These are phyloP conservation scores for Drosophila ogumai DNA, from an alignment of 1,140 invertebrate species.

Conservation along the genomic window DNA sequence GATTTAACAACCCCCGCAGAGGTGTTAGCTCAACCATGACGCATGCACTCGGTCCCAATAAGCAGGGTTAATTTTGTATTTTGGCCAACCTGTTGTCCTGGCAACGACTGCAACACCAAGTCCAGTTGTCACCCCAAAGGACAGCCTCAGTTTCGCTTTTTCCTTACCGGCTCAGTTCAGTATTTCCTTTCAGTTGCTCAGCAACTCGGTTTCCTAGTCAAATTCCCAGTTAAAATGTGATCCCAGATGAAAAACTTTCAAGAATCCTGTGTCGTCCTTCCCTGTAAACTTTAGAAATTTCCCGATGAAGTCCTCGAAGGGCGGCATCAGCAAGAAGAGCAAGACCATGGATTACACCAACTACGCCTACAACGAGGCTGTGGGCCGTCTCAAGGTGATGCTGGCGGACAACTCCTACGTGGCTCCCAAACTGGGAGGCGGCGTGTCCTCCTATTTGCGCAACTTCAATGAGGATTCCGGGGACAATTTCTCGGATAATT, in stretches of 20 bases:
- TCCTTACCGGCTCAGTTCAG: constrained; percentile 15
- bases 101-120: constrained; percentile 49
- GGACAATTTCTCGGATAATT: constrained; percentile 85
- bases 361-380: constrained; percentile 92
- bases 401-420: constrained; percentile 89
- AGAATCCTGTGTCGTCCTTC: constrained; percentile 13
- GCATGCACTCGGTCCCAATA: constrained; percentile 31
- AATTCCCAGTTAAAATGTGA: constrained; percentile 58
- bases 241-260: constrained; percentile 9
- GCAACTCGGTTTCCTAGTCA: constrained; percentile 40
- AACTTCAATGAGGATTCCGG: constrained; percentile 86
- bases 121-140: constrained; percentile 59
- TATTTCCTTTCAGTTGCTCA: constrained; percentile 28
- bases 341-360: constrained; percentile 92
- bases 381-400: constrained; percentile 90
- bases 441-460: constrained; percentile 67
- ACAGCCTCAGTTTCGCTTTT: constrained; percentile 53
- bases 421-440: constrained; percentile 77
- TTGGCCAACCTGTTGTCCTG: constrained; percentile 73
- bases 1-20: constrained; percentile 50
- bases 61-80: constrained; percentile 67
- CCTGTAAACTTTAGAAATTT: constrained; percentile 68
- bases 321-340: constrained; percentile 84
- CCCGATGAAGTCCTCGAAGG: constrained; percentile 80
- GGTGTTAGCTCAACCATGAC: constrained; percentile 55